Percentiles rank a stretch among this genome's conserved stretches.
Conservation (phyloP, 2,113 vertebrate genomes). For the Ursus arctos region DNA sequence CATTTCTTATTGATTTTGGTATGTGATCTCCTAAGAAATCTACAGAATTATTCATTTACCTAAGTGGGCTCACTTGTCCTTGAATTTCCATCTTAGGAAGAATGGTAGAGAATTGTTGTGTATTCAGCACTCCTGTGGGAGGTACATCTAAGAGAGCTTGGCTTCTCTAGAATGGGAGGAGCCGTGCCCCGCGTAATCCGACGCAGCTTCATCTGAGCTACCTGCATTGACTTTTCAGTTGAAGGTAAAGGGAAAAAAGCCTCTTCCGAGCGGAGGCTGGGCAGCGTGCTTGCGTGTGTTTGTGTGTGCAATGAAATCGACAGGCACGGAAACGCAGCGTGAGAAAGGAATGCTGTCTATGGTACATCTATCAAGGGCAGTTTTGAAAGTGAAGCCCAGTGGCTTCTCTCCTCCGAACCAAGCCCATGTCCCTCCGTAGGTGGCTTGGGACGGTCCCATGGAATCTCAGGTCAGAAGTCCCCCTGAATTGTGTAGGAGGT, state of each 20-base stretch:
- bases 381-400: not conserved
- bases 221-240: not conserved
- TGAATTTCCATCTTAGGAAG: slow-evolving; percentile 34
- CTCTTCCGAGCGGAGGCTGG: not conserved
- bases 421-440: not conserved
- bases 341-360: not conserved
- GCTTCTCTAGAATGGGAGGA: not conserved
- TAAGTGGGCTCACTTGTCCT: not conserved
- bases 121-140: not conserved
- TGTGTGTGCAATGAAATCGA: accelerated
- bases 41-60: not conserved
- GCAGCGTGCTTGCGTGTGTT: not conserved
- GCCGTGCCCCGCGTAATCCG: not conserved
- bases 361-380: not conserved
- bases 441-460: not conserved
- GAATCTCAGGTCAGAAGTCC: not conserved
- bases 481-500: not conserved
- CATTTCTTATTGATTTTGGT: slow-evolving; percentile 15
- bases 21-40: not conserved
- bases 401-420: not conserved
- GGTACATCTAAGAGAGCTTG: not conserved
- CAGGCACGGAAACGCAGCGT: not conserved
- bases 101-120: not conserved
- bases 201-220: not conserved
- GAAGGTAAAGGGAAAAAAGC: not conserved